These are phyloP conservation scores for Petrocephalus sullivani DNA, from an alignment of 2,797 vertebrate species.

Conservation along the genomic window DNA sequence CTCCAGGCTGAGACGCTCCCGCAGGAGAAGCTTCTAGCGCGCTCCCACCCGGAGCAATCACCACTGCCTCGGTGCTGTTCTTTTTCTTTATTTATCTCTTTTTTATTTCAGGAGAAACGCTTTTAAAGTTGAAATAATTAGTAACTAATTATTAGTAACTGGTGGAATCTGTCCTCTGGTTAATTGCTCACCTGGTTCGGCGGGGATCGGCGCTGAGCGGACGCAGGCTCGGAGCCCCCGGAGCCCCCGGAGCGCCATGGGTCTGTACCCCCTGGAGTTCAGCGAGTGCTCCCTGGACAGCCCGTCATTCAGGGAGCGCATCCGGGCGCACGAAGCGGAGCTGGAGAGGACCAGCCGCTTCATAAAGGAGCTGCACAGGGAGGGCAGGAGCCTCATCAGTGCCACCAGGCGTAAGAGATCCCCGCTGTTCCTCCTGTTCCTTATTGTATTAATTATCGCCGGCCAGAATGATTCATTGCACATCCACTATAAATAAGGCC, in stretches of 20 bases:
- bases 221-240: background rate
- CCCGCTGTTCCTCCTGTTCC: background rate
- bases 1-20: background rate
- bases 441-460: no score
- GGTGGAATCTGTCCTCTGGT: background rate
- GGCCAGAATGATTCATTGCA: background rate
- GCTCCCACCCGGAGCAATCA: background rate
- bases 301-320: conserved; percentile 84
- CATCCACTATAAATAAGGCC: background rate
- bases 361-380: conserved; percentile 95
- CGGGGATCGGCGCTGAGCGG: background rate
- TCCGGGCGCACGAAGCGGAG: conserved; percentile 90
- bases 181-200: background rate
- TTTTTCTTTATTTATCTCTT: background rate
- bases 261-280: conserved; percentile 91
- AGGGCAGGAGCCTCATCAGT: conserved; percentile 91
- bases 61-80: background rate
- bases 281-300: conserved; percentile 97
- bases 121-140: background rate
- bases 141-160: background rate
- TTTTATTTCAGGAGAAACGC: background rate
- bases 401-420: conserved; percentile 87
- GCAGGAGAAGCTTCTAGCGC: background rate
- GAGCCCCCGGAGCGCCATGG: conserved; percentile 61
- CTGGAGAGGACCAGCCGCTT: conserved; percentile 95